A percentile compares a stretch with the other conserved stretches of the same genome.
phyloP scores from a whole-genome alignment of 2,797 vertebrate species.

The Fistularia commersonii region DNA sequence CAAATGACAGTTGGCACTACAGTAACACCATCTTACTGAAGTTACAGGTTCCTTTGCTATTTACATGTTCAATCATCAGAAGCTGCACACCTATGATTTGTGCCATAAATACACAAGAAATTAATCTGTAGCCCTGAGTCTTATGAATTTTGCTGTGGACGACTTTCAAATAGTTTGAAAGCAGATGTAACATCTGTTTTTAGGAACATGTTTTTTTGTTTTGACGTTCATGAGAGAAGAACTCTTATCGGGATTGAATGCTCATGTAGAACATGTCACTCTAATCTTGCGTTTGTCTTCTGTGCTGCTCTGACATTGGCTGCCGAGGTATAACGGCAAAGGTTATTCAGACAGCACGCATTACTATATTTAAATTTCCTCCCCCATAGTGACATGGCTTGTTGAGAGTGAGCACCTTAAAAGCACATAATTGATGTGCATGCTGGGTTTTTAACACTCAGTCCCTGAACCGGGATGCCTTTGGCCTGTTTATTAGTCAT shows the following conservation, averaged over 20 bases:
- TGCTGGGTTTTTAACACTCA: conserved; percentile 15
- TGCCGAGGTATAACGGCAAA: conserved; percentile 42
- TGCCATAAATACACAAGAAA: not conserved
- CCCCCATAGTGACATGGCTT: conserved; percentile 26
- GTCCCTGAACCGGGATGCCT: conserved; percentile 12
- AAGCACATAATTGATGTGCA: conserved; percentile 24
- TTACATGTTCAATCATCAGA: too few species aligned
- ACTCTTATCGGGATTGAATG: conserved; percentile 19
- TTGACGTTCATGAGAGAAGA: conserved; percentile 4
- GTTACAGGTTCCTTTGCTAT: too few species aligned
- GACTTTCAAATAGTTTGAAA: conserved; percentile 8
- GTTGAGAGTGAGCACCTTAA: conserved; percentile 28
- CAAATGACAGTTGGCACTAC: too few species aligned
- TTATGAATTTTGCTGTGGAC: too few species aligned
- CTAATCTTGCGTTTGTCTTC: conserved; percentile 26
- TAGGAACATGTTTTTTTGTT: conserved; percentile 18
- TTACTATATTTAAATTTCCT: conserved; percentile 49
- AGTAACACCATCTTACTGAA: too few species aligned
- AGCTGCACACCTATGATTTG: not conserved
- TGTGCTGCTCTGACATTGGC: conserved; percentile 33
- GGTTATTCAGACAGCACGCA: conserved; percentile 51
- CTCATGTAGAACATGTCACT: conserved; percentile 36
- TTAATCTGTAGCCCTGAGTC: too few species aligned
- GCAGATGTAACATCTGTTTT: not conserved
- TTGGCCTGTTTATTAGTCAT: conserved; percentile 14